These are phyloP conservation scores for Tapera naevia DNA, from an alignment of 2,797 vertebrate genomes.

Conservation along the genomic window DNA sequence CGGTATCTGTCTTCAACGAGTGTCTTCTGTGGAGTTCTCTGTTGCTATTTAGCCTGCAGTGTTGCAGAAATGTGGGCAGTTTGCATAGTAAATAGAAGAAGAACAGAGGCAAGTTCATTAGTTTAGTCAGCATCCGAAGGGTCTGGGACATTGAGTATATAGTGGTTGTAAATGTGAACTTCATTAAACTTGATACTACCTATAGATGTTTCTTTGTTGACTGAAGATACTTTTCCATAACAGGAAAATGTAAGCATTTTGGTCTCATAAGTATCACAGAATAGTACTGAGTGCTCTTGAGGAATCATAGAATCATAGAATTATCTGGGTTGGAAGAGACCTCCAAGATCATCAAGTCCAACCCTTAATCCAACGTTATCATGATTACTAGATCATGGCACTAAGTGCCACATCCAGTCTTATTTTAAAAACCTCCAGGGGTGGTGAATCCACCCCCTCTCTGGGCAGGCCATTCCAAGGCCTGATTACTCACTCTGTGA, in stretches of 20 bases:
- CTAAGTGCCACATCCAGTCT: no score
- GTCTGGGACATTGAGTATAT: neutral
- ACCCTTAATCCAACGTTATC: no score
- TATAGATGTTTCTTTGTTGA: neutral
- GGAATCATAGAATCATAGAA: no score
- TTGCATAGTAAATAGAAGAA: neutral
- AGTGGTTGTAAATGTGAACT: neutral
- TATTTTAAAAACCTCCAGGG: no score
- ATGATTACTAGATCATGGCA: no score
- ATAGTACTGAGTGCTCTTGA: neutral
- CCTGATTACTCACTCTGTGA: no score
- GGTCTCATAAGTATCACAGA: neutral
- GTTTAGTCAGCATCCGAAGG: fast-evolving
- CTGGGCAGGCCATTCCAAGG: no score
- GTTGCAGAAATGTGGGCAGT: neutral
- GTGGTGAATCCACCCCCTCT: no score
- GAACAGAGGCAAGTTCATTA: neutral
- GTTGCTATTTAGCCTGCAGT: neutral
- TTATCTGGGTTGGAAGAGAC: no score
- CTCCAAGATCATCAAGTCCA: no score
- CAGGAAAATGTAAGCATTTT: neutral
- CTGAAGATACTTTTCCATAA: neutral
- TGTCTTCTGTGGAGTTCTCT: neutral
- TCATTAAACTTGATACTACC: neutral
- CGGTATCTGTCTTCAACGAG: neutral